Conservation (phyloP, 2,797 vertebrate species). For the Pantherophis alleghaniensis region DNA sequence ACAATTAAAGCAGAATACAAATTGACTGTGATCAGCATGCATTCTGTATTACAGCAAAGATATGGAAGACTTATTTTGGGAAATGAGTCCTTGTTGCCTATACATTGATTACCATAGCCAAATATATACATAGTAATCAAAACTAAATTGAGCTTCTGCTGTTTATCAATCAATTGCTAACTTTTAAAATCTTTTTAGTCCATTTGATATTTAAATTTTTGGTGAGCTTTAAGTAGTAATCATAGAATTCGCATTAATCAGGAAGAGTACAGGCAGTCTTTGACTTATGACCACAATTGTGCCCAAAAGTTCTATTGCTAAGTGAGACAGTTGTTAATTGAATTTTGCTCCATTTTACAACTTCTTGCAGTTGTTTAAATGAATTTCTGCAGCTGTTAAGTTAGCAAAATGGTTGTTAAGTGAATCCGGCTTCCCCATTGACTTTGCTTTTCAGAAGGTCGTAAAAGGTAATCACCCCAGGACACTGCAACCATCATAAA, state of each 20-base stretch:
- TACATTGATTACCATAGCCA: background rate
- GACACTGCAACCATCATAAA: background rate
- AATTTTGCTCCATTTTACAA: background rate
- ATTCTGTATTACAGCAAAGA: background rate
- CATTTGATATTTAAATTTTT: background rate
- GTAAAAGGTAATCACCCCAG: background rate
- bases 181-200: background rate
- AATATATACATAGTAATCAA: constrained; percentile 1
- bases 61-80: background rate
- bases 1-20: background rate
- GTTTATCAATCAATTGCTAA: background rate
- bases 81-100: background rate
- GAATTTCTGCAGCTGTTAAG: background rate
- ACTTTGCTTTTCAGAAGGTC: background rate
- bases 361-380: background rate
- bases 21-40: background rate
- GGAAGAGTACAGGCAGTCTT: background rate
- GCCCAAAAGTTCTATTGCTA: background rate
- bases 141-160: constrained; percentile 9
- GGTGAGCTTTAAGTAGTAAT: background rate
- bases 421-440: background rate
- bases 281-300: background rate
- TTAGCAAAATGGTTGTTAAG: background rate
- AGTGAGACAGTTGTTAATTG: background rate
- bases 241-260: background rate